These are phyloP conservation scores for Corvus hawaiiensis DNA, from an alignment of 2,113 vertebrate species.

Conservation along the genomic window DNA sequence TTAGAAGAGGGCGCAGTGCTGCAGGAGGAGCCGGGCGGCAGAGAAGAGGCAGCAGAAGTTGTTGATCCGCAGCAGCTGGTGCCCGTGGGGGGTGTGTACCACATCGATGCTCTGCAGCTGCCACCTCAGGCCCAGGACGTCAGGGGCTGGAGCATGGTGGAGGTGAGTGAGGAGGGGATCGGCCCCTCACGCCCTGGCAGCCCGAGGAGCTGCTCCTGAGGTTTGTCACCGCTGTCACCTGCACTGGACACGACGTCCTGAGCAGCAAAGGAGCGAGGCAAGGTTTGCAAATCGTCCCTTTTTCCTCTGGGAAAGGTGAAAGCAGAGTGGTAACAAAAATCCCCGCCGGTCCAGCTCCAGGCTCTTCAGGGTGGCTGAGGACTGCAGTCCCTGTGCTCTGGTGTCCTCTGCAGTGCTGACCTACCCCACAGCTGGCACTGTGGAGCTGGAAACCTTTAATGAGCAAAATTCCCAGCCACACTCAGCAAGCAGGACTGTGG, in stretches of 20 bases:
- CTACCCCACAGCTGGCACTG: neutral
- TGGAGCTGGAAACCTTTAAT: neutral
- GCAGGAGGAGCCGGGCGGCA: neutral
- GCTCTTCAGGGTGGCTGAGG: neutral
- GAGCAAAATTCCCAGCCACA: neutral
- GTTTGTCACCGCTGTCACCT: rapidly evolving
- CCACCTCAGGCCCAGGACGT: constrained; percentile 74
- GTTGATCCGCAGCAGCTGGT: constrained; percentile 79
- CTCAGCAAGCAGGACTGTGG: too few species aligned
- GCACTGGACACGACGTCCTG: rapidly evolving
- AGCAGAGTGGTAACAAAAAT: neutral
- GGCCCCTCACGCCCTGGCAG: neutral
- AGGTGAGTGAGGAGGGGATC: constrained; percentile 65
- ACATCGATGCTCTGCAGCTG: constrained; percentile 75
- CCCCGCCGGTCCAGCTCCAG: neutral
- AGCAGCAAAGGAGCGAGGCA: neutral
- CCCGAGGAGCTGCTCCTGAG: neutral
- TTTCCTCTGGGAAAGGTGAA: neutral
- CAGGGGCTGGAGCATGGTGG: constrained; percentile 80
- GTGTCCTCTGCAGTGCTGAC: neutral
- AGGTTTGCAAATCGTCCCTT: neutral
- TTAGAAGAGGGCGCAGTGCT: constrained; percentile 9
- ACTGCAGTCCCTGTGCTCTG: rapidly evolving
- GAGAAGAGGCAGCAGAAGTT: rapidly evolving
- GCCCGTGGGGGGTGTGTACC: constrained; percentile 83